Conservation (phyloP, 2,797 vertebrate genomes). For the Alfaro cultratus region DNA sequence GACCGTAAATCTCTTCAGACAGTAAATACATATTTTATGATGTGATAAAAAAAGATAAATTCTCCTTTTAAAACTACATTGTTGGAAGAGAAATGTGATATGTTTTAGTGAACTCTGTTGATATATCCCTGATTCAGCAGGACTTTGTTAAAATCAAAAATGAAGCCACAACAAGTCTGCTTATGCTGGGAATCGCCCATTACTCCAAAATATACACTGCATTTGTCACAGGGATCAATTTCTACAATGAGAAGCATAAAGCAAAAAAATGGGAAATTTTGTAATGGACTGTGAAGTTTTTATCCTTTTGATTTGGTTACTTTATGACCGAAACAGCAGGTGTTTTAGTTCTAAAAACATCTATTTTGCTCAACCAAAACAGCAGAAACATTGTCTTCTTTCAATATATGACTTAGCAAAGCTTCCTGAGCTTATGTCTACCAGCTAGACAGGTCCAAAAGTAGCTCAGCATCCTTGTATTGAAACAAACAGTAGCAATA, state of each 20-base stretch:
- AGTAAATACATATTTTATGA: slow-evolving; percentile 50
- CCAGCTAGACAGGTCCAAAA: slow-evolving; percentile 72
- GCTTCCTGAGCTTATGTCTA: slow-evolving; percentile 47
- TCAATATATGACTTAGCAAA: slow-evolving; percentile 33
- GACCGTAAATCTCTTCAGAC: slow-evolving; percentile 52
- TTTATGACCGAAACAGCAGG: slow-evolving; percentile 51
- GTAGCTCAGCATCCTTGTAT: slow-evolving; percentile 58
- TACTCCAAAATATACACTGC: slow-evolving; percentile 73
- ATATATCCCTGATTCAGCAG: slow-evolving; percentile 69
- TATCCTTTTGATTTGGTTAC: slow-evolving; percentile 65
- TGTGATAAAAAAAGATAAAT: slow-evolving; percentile 62
- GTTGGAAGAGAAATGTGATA: slow-evolving; percentile 40
- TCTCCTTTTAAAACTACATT: slow-evolving; percentile 51
- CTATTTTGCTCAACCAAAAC: slow-evolving; percentile 3
- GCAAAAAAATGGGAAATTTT: slow-evolving; percentile 48
- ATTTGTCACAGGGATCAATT: slow-evolving; percentile 57
- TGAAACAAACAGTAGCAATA: slow-evolving; percentile 70
- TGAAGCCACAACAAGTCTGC: slow-evolving; percentile 70
- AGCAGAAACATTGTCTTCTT: slow-evolving; percentile 8
- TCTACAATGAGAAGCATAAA: slow-evolving; percentile 16
- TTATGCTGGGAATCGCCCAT: slow-evolving; percentile 56
- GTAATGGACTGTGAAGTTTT: slow-evolving; percentile 47
- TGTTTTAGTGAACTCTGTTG: slow-evolving; percentile 57
- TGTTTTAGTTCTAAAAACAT: slow-evolving; percentile 56
- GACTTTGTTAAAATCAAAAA: slow-evolving; percentile 63